Conservation (phyloP, 2,113 vertebrate species). For the Caranx melampygus region DNA sequence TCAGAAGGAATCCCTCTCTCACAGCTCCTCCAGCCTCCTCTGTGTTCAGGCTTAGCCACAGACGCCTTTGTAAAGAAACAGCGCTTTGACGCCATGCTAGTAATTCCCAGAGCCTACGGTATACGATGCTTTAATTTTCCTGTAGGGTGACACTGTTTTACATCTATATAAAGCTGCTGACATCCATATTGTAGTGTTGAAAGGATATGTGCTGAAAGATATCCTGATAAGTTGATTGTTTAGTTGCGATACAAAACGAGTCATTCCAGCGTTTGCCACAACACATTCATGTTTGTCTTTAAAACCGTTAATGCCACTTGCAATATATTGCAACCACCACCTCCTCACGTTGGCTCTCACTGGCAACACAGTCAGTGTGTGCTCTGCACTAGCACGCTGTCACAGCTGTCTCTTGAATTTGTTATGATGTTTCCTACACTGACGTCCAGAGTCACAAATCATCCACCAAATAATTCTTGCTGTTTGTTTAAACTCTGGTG, state of each 20-base stretch:
- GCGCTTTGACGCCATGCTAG: constrained; percentile 61
- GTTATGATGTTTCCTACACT: constrained; percentile 15
- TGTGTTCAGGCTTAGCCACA: constrained; percentile 24
- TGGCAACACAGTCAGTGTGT: background rate
- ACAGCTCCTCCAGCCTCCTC: constrained; percentile 49
- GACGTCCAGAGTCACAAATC: constrained; percentile 25
- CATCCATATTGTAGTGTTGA: background rate
- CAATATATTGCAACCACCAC: constrained; percentile 16
- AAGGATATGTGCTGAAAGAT: constrained; percentile 17
- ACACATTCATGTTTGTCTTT: background rate
- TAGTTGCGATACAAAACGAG: constrained; percentile 1
- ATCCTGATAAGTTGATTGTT: background rate
- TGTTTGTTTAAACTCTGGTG: constrained; percentile 7
- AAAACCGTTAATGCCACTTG: constrained; percentile 15
- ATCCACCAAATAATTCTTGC: constrained; percentile 16
- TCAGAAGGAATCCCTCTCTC: constrained; percentile 67
- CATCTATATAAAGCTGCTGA: constrained; percentile 15
- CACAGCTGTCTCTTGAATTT: constrained; percentile 20
- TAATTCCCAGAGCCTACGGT: constrained; percentile 35
- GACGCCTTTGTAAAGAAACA: constrained; percentile 41
- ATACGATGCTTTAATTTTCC: constrained; percentile 28
- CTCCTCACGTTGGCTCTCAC: background rate
- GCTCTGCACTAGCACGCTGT: background rate
- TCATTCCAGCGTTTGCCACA: background rate
- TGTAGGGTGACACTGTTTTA: constrained; percentile 2